Evolutionary conservation across 2,797 vertebrate genomes (phyloP).

Genomic region (Petrocephalus sullivani): DNA sequence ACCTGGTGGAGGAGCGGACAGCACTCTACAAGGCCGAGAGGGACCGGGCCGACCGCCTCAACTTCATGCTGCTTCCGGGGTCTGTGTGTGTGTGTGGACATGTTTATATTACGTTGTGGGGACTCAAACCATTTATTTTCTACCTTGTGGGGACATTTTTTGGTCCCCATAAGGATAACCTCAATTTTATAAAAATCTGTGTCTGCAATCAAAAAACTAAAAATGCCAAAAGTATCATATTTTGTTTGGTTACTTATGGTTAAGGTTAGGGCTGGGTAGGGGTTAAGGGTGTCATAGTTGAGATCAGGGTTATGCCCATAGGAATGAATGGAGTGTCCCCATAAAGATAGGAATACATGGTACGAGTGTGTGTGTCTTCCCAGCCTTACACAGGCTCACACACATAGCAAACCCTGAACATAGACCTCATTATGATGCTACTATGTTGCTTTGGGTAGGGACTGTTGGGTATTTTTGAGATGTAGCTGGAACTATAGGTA

Average conservation of each 20-base stretch:
- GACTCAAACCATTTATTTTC: too few relatives aligned
- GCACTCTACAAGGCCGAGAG: conserved; percentile 88
- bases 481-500: not conserved
- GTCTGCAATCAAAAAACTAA: too few relatives aligned
- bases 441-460: not conserved
- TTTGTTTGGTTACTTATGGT: too few relatives aligned
- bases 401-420: not conserved
- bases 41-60: conserved; percentile 86
- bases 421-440: not conserved
- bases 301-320: too few relatives aligned
- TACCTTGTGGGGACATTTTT: too few relatives aligned
- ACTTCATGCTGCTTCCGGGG: conserved; percentile 93
- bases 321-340: too few relatives aligned
- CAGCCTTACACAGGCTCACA: not conserved
- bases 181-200: too few relatives aligned
- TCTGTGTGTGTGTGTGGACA: conserved; percentile 43
- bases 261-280: too few relatives aligned
- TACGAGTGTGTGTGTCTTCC: not conserved
- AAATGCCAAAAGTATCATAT: too few relatives aligned
- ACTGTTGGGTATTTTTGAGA: not conserved
- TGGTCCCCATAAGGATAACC: too few relatives aligned
- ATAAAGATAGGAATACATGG: too few relatives aligned
- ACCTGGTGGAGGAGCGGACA: conserved; percentile 90
- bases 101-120: not conserved
- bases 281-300: too few relatives aligned